Evolutionary conservation across 2,113 vertebrate species (phyloP), one percentile per base, ranked within the genome.

Genomic region (Sphaerodactylus townsendi): DNA sequence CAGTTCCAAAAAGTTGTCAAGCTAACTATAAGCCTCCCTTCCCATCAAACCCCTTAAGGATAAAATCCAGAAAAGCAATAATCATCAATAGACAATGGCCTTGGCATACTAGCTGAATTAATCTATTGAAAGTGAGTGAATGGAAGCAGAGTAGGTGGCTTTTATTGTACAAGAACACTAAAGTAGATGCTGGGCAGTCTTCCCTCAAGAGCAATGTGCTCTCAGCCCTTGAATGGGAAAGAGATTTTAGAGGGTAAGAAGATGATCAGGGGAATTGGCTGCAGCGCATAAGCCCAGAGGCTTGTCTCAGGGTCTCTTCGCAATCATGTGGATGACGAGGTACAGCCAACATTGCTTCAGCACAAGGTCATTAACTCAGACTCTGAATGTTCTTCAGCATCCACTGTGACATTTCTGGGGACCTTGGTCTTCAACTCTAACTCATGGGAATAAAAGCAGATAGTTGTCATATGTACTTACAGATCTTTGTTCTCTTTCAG

Each of bases 391-490:
- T 7, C 37, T 28, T 81, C 33, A 59, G 35, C 17, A 81, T 59
- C 25, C 21, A 4, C 33, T 78, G 62, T 77, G 66, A 71, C 83
- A 84, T 78, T 69, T 68, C 37, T 13, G 25, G 33, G 30, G 41
- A 77, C 77, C 64, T 11, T 75, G 64, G 48, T 37, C 50, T 76
- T 83, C 72, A 41, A 25, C n/a, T 44, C 25, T n/a, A 41, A 48
- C 48, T 80, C 21, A 37, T 68, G 80, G 37, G 44, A 81, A 44
- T 39, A n/a, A 76, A 80, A 81, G 75, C 39, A 81, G 50, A 76
- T 65, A 48, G 28, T 78, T 59, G 50, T 68, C 81, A 76, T 15
- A 46, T 76, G 44, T 53, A 84, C 46, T 75, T 56, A 79, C 44
- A 59, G 41, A 41, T 17, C 53, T 11, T 56, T 62, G 41, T 74